Evolutionary conservation across 1,140 invertebrate species (phyloP).

Genomic region (Nebria ingens): DNA sequence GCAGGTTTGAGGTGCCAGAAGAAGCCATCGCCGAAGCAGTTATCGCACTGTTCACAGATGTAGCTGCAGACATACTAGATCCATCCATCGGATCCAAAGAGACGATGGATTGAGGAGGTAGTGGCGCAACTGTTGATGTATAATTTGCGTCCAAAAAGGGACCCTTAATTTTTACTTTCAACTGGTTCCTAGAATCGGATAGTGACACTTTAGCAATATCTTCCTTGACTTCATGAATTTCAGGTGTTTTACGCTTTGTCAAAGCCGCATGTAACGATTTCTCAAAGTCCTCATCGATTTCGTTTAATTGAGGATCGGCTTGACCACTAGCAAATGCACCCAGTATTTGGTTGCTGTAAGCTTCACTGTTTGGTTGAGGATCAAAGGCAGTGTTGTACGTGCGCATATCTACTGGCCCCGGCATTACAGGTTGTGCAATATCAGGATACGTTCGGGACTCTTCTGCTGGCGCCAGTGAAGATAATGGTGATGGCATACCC

Average conservation of each 20-base stretch:
- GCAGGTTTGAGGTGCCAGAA: constrained; percentile 58
- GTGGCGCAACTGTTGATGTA: constrained; percentile 38
- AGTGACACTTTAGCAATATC: constrained; percentile 53
- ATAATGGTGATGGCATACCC: constrained; percentile 18
- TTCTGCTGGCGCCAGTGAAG: constrained; percentile 20
- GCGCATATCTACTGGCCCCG: constrained; percentile 78
- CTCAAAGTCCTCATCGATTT: constrained; percentile 68
- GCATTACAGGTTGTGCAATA: constrained; percentile 58
- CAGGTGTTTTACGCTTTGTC: constrained; percentile 42
- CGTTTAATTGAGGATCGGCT: constrained; percentile 51
- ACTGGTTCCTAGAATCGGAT: constrained; percentile 65
- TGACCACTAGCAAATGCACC: constrained; percentile 51
- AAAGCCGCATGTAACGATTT: constrained; percentile 59
- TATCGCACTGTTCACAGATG: constrained; percentile 16
- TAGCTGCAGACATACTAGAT: background rate
- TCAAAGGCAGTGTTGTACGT: constrained; percentile 56
- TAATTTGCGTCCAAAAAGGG: constrained; percentile 73
- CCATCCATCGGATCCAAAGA: background rate
- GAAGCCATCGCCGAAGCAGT: constrained; percentile 20
- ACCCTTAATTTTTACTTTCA: constrained; percentile 86
- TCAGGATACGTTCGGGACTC: constrained; percentile 36
- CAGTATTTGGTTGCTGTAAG: constrained; percentile 51
- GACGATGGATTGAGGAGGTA: constrained; percentile 31
- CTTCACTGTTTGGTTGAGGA: constrained; percentile 40
- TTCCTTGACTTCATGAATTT: constrained; percentile 34